Conservation (phyloP, 2,888 invertebrate species). For the Anthoptus insignis region DNA sequence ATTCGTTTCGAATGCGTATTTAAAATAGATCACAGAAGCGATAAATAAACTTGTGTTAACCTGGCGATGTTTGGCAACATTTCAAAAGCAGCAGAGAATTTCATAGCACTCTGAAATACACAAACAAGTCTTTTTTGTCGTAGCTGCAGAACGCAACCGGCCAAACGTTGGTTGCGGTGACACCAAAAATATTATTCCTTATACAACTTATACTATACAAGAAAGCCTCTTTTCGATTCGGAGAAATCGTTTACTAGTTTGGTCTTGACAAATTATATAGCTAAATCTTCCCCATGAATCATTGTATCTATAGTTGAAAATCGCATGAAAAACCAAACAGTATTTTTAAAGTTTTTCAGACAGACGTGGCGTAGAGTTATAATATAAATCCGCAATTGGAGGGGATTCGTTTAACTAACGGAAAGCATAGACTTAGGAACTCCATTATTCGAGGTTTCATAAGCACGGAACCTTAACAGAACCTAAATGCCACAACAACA, state of each 20-base stretch:
- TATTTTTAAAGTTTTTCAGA: no score
- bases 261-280: no score
- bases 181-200: background rate
- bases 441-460: background rate
- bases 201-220: no score
- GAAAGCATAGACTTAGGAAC: no score
- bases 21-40: constrained; percentile 12
- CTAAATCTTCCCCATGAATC: no score
- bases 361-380: no score
- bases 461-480: background rate
- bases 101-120: constrained; percentile 5
- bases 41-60: constrained; percentile 13
- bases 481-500: background rate
- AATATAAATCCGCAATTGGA: no score
- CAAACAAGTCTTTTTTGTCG: constrained; percentile 5
- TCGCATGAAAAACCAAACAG: no score
- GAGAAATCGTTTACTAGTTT: no score
- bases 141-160: background rate
- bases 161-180: background rate
- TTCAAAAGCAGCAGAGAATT: constrained; percentile 16
- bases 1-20: background rate
- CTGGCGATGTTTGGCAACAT: constrained; percentile 18
- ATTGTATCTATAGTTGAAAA: no score
- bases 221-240: no score
- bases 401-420: no score